A percentile compares a stretch with the other conserved stretches of the same genome.
Evolutionary conservation across 2,888 invertebrate species (phyloP).

Genomic region (Neoaliturus tenellus): DNA sequence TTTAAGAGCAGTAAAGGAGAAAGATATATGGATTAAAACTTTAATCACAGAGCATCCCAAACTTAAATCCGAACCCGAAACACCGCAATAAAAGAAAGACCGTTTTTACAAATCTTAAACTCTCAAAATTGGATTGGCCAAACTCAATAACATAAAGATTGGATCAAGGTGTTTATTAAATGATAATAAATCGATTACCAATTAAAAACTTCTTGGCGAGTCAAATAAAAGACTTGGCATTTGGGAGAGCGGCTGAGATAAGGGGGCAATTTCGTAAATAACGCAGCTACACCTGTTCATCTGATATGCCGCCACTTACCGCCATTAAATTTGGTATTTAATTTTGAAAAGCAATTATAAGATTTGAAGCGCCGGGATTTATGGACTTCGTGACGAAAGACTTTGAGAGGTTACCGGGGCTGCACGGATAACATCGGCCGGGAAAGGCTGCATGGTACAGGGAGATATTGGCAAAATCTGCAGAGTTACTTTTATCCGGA

Average conservation of each 20-base stretch:
- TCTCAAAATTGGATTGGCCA: too few relatives aligned
- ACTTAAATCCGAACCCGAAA: too few relatives aligned
- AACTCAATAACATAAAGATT: not conserved
- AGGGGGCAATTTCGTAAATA: conserved; percentile 13
- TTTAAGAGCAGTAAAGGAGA: too few relatives aligned
- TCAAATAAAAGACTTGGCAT: not conserved
- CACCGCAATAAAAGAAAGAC: too few relatives aligned
- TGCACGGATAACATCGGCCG: not conserved
- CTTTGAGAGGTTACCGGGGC: not conserved
- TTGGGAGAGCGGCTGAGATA: not conserved
- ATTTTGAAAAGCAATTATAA: conserved; percentile 30
- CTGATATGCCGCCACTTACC: conserved; percentile 18
- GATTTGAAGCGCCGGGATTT: conserved; percentile 28
- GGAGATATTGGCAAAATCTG: too few relatives aligned
- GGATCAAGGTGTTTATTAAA: not conserved
- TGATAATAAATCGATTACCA: not conserved
- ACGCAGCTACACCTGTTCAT: conserved; percentile 6
- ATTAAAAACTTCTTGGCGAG: not conserved
- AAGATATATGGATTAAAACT: too few relatives aligned
- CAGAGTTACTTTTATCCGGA: too few relatives aligned
- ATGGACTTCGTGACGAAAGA: conserved; percentile 8
- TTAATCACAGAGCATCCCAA: too few relatives aligned
- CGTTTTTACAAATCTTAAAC: too few relatives aligned
- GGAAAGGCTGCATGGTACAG: too few relatives aligned
- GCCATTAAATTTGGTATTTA: conserved; percentile 26